Evolutionary conservation across 2,888 invertebrate genomes (phyloP).

Genomic region (Tupiocoris notatus): DNA sequence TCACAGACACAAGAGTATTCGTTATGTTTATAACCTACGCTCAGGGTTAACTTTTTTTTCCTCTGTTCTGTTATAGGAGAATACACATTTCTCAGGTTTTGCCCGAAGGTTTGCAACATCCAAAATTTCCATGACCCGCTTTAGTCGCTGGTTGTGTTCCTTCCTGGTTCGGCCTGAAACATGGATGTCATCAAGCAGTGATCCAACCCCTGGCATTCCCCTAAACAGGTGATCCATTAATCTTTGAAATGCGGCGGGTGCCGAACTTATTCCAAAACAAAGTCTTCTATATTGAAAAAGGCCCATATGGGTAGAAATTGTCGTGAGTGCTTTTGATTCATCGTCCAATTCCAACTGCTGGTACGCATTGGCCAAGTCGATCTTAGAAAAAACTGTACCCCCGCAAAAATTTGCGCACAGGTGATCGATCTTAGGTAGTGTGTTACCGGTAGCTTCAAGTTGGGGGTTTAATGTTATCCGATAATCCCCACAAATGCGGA

Average conservation of each 20-base stretch:
- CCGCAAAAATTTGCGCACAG: conserved; percentile 50
- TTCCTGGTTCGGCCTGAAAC: conserved; percentile 7
- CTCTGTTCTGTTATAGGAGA: too few relatives aligned
- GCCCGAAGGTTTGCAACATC: conserved; percentile 18
- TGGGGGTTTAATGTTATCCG: conserved; percentile 52
- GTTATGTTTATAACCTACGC: too few relatives aligned
- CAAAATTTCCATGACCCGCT: conserved; percentile 26
- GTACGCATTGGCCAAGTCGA: conserved; percentile 53
- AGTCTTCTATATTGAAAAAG: conserved; percentile 50
- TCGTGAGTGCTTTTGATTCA: conserved; percentile 47
- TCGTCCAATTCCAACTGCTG: conserved; percentile 52
- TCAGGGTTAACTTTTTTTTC: too few relatives aligned
- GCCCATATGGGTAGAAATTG: conserved; percentile 52
- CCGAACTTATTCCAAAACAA: conserved; percentile 51
- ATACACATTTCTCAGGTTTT: conserved; percentile 17
- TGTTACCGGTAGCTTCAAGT: conserved; percentile 49
- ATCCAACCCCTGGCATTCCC: conserved; percentile 12
- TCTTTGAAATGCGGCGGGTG: conserved; percentile 43
- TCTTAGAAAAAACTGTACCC: conserved; percentile 52
- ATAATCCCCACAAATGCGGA: conserved; percentile 53
- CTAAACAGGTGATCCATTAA: conserved; percentile 14
- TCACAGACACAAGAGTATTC: too few relatives aligned
- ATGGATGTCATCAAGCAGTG: conserved; percentile 38
- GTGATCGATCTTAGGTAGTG: conserved; percentile 49
- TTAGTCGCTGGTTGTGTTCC: conserved; percentile 21